Conservation (phyloP, 1,140 invertebrate genomes). For the Patella vulgata region DNA sequence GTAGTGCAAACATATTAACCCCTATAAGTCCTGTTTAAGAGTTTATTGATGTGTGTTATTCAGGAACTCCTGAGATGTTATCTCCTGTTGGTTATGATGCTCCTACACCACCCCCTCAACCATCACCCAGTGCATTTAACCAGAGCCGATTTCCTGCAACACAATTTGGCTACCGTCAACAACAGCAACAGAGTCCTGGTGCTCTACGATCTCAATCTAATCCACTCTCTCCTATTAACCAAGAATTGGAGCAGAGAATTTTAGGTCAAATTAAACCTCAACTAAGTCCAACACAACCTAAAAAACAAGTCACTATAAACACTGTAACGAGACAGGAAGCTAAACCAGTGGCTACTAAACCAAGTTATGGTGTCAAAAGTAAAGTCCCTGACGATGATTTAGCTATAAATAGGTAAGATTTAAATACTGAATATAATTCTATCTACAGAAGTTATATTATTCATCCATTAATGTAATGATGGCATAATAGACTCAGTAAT, state of each 20-base stretch:
- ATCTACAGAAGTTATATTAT: too few relatives aligned
- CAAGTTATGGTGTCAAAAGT: slow-evolving; percentile 4
- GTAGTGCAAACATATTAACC: too few relatives aligned
- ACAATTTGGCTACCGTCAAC: slow-evolving; percentile 15
- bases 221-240: slow-evolving; percentile 9
- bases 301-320: slow-evolving; percentile 1
- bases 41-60: too few relatives aligned
- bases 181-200: slow-evolving; percentile 14
- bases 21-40: too few relatives aligned
- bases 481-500: too few relatives aligned
- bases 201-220: not conserved
- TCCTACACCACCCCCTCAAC: slow-evolving; percentile 59
- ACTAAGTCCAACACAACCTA: slow-evolving; percentile 14
- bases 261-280: slow-evolving; percentile 13
- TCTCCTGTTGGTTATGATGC: slow-evolving; percentile 55
- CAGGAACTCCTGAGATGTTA: slow-evolving; percentile 61
- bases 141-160: slow-evolving; percentile 26
- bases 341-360: not conserved
- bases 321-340: not conserved
- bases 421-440: too few relatives aligned
- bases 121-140: slow-evolving; percentile 56
- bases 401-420: slow-evolving; percentile 42
- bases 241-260: slow-evolving; percentile 1
- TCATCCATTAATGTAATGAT: too few relatives aligned
- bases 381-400: slow-evolving; percentile 52